A percentile compares a stretch with the other conserved stretches of the same genome.
phyloP scores from a whole-genome alignment of 1,140 invertebrate genomes.

The Telenomus remus region DNA sequence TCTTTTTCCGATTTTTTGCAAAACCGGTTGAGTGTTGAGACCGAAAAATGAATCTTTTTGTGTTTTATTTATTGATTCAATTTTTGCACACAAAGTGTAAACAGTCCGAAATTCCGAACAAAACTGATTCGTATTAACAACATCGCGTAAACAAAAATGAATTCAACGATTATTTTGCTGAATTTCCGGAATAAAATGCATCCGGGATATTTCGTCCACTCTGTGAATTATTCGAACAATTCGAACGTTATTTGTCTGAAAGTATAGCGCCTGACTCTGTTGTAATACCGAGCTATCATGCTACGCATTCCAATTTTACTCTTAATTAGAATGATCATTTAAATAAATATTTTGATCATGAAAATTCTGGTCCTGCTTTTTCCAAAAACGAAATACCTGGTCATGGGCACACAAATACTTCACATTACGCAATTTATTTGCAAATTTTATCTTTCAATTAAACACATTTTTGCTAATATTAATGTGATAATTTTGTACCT shows the following conservation, averaged over 20 bases:
- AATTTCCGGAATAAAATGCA: conserved; percentile 1
- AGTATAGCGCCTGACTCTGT: conserved; percentile 42
- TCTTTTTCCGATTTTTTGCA: too few species aligned
- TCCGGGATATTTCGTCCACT: conserved; percentile 17
- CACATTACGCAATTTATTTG: conserved; percentile 40
- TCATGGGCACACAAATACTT: conserved; percentile 30
- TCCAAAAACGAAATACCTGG: conserved; percentile 24
- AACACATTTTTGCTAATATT: too few species aligned
- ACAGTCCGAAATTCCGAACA: too few species aligned
- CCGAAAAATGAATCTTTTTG: too few species aligned
- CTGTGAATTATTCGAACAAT: conserved; percentile 41
- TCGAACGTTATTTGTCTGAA: conserved; percentile 30
- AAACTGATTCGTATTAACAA: too few species aligned
- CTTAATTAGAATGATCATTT: conserved; percentile 57
- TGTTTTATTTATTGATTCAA: too few species aligned
- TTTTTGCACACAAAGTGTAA: too few species aligned
- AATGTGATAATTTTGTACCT: too few species aligned
- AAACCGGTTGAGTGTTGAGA: too few species aligned
- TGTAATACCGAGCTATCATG: conserved; percentile 52
- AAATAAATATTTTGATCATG: conserved; percentile 53
- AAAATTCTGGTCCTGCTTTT: conserved; percentile 39
- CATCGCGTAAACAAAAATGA: too few species aligned
- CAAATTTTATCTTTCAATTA: too few species aligned
- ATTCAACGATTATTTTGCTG: conserved; percentile 23
- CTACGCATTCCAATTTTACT: conserved; percentile 40